Percentiles rank a stretch among this genome's conserved stretches.
Evolutionary conservation across 2,797 vertebrate genomes (phyloP).

Genomic region (Thalassophryne amazonica): DNA sequence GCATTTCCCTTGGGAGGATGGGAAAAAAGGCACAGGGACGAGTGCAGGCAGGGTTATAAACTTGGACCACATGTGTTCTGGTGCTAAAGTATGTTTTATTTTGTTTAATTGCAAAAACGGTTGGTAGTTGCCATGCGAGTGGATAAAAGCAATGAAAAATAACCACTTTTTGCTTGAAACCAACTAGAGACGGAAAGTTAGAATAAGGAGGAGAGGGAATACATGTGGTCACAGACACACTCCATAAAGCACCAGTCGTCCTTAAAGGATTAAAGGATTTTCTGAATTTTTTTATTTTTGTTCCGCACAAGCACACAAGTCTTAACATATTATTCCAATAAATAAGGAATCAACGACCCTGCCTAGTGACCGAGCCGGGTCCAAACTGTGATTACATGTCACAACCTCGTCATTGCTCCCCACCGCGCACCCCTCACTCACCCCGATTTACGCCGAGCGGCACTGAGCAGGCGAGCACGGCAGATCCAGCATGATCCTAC

Average conservation of each 20-base stretch:
- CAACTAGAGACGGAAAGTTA: not conserved
- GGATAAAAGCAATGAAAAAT: not conserved
- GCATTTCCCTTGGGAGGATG: conserved; percentile 62
- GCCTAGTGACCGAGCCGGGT: conserved; percentile 41
- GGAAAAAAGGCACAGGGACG: conserved; percentile 14
- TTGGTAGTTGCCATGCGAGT: no score
- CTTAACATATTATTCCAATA: conserved; percentile 31
- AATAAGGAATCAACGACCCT: conserved; percentile 45
- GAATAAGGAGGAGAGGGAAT: not conserved
- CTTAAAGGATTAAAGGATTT: conserved; percentile 33
- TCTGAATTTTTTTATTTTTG: conserved; percentile 28
- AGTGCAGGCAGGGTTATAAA: conserved; percentile 40
- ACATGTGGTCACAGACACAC: conserved; percentile 5
- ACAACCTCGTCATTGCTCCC: conserved; percentile 47
- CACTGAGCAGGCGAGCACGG: conserved; percentile 13
- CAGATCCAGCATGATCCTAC: conserved; percentile 58
- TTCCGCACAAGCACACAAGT: conserved; percentile 4
- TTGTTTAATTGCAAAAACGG: no score
- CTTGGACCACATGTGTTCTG: conserved; percentile 35
- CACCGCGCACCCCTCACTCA: conserved; percentile 50
- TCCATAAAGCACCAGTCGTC: conserved; percentile 14
- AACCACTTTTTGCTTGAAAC: not conserved
- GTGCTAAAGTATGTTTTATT: no score
- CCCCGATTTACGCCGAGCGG: conserved; percentile 50
- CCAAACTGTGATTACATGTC: conserved; percentile 47